These are phyloP conservation scores for Mormyrus lacerda DNA, from an alignment of 2,113 vertebrate genomes.

Conservation along the genomic window DNA sequence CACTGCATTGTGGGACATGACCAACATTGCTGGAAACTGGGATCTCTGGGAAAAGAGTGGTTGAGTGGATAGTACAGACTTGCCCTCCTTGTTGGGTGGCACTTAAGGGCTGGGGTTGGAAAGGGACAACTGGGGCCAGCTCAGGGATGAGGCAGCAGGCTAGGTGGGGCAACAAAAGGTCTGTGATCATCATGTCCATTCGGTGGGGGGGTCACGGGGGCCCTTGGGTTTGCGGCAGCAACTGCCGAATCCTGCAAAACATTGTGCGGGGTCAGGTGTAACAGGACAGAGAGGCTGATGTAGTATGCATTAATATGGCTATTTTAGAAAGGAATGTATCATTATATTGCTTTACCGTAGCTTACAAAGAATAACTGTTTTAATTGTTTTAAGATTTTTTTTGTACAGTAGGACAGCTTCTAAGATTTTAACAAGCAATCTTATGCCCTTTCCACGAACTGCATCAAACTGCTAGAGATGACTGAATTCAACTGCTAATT, in stretches of 20 bases:
- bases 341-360: background rate
- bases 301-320: background rate
- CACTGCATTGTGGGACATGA: slow-evolving; percentile 65
- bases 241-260: slow-evolving; percentile 77
- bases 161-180: slow-evolving; percentile 37
- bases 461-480: background rate
- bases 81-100: slow-evolving; percentile 60
- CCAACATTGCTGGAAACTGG: slow-evolving; percentile 65
- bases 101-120: slow-evolving; percentile 48
- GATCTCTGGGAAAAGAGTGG: slow-evolving; percentile 55
- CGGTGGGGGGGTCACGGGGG: slow-evolving; percentile 75
- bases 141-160: slow-evolving; percentile 30
- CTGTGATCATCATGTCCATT: slow-evolving; percentile 81
- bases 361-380: background rate
- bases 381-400: background rate
- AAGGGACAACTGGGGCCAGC: slow-evolving; percentile 31
- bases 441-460: background rate
- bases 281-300: background rate
- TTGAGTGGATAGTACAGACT: slow-evolving; percentile 58
- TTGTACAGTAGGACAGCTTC: background rate
- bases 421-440: background rate
- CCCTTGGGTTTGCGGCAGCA: slow-evolving; percentile 81
- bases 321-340: background rate
- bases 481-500: background rate
- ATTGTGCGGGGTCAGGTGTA: background rate